Evolutionary conservation across 2,888 invertebrate genomes (phyloP), one percentile per base, ranked within the genome.

Genomic region (Tipula unca): DNA sequence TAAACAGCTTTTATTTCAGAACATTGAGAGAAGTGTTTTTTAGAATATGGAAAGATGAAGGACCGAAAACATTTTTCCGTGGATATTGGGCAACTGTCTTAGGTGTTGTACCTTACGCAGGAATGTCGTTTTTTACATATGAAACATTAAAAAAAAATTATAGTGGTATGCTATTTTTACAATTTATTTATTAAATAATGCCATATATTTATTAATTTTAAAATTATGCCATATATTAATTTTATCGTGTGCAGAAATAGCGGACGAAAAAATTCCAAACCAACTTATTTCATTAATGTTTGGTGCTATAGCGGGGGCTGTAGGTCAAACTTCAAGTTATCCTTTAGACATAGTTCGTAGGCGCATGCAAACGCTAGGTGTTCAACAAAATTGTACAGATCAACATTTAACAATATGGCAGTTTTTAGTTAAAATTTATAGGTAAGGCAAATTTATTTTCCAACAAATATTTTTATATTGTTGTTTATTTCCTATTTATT

Each of bases 101-200:
- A 25, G 99, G 99, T 0, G 98, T 98, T 3, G 95, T 99, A 87
- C 98, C 98, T 0, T 99, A 99, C 91, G 98, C 99, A 0, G 99
- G 99, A 3, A 96, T 96, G 85, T 98, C 98, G 17, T 99, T 99
- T 92, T 99, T 96, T 91, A 99, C 98, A 0, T 99, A 98, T 90
- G 99, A 99, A 92, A 95, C 96, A 0, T 93, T 99, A 32, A 99
- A 99, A 90, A 94, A 94, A 86, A 91, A 94, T 88, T 94, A 96
- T 89, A 91, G 92, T 89, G 95, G 97, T 97, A 82, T 25, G 69
- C n/a, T 17, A 1, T 8, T 17, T 48, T 17, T 54, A 17, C 13
- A 69, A 20, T 69, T 69, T 69, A 25, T 85, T 85, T 25, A 4
- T n/a, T 69, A 8, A 84, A 36, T 36, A 84, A 29, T 69, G n/a